phyloP scores from a whole-genome alignment of 1,140 invertebrate species.

The Thalassaphorura encarpata region DNA sequence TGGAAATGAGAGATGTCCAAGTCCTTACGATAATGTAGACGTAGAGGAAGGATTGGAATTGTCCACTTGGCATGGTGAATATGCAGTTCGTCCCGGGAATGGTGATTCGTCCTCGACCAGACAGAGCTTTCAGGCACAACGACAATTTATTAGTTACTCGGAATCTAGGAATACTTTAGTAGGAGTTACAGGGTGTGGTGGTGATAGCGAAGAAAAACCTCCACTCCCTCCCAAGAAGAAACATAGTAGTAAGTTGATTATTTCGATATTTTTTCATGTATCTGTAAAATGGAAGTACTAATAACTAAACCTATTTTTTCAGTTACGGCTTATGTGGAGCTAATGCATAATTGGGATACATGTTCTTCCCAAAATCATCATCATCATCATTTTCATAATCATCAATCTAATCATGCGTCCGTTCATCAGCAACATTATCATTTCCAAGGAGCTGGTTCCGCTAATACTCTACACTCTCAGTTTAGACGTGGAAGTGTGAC shows the following conservation, averaged over 20 bases:
- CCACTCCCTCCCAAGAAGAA: slow-evolving; percentile 32
- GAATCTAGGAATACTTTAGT: slow-evolving; percentile 27
- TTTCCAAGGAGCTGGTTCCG: not conserved
- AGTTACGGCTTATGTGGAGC: slow-evolving; percentile 32
- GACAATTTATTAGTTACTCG: slow-evolving; percentile 26
- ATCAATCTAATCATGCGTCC: not conserved
- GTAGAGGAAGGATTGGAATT: slow-evolving; percentile 16
- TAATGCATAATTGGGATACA: slow-evolving; percentile 29
- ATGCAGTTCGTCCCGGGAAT: not conserved
- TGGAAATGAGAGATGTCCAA: not conserved
- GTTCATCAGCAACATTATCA: slow-evolving; percentile 18
- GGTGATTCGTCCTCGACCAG: not conserved
- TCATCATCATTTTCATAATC: slow-evolving; percentile 27
- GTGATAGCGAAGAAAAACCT: slow-evolving; percentile 20
- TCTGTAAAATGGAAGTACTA: not conserved
- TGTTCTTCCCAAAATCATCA: slow-evolving; percentile 15
- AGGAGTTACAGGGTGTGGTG: slow-evolving; percentile 2
- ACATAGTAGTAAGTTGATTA: slow-evolving; percentile 26
- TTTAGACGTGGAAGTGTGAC: too few relatives aligned
- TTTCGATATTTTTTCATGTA: not conserved
- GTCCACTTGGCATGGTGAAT: slow-evolving; percentile 13
- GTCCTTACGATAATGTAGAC: slow-evolving; percentile 31
- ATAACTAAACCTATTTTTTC: slow-evolving; percentile 3
- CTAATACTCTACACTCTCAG: not conserved
- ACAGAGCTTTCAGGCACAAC: slow-evolving; percentile 1